Conservation (phyloP, 2,888 invertebrate genomes). For the Venusia cambrica region DNA sequence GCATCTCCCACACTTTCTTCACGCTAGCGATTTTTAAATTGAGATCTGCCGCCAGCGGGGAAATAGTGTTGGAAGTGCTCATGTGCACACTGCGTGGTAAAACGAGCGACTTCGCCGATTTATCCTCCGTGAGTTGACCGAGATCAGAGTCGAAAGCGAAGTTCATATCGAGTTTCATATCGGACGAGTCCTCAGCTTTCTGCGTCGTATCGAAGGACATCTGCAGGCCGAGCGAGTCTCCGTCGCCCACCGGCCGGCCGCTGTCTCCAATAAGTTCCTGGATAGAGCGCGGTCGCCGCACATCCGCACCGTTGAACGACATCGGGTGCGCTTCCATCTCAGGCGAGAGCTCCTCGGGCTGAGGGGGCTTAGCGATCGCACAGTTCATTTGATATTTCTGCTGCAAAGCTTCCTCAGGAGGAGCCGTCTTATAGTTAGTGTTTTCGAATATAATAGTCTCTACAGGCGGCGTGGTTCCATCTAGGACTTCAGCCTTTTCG, state of each 20-base stretch:
- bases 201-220: constrained; percentile 82
- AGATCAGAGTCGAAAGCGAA: constrained; percentile 94
- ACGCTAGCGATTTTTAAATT: constrained; percentile 97
- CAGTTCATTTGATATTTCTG: constrained; percentile 79
- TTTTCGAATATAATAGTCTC: constrained; percentile 96
- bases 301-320: constrained; percentile 67
- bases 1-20: constrained; percentile 94
- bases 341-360: constrained; percentile 65
- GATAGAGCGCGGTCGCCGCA: constrained; percentile 65
- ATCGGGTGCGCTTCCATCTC: constrained; percentile 75
- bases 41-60: constrained; percentile 92
- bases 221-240: constrained; percentile 82
- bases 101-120: constrained; percentile 74
- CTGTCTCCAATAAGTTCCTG: constrained; percentile 70
- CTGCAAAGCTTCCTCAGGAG: constrained; percentile 84
- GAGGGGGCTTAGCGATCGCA: constrained; percentile 69
- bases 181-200: constrained; percentile 88
- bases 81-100: constrained; percentile 82
- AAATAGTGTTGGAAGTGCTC: constrained; percentile 86
- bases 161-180: constrained; percentile 95
- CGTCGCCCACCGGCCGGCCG: constrained; percentile 54
- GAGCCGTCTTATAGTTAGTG: constrained; percentile 91
- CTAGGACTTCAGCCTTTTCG: constrained; percentile 82
- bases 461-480: constrained; percentile 89
- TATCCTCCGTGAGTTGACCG: constrained; percentile 87